Evolutionary conservation across 2,113 vertebrate genomes (phyloP), one percentile per base, ranked within the genome.

Genomic region (Perca flavescens): DNA sequence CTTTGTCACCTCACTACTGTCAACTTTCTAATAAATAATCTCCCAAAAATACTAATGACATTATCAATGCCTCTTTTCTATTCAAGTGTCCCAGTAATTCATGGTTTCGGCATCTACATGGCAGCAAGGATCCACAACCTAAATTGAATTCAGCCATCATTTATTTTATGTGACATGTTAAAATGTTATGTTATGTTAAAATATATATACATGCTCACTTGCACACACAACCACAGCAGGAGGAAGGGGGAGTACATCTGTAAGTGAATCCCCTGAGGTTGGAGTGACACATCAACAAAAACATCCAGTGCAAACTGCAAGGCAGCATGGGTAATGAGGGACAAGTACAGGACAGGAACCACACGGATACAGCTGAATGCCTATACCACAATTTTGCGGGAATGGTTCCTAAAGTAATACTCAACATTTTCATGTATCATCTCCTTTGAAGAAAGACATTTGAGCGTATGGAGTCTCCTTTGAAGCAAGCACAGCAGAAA

Each of bases 191-290:
- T n/a, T n/a, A n/a, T n/a, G n/a, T n/a, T n/a, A n/a, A n/a, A n/a
- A n/a, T 25, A 25, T 25, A 28, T 28, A 28, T 10, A 43, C 5
- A 31, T 31, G 31, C 3, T 4, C 36, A 7, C 36, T 40, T 4
- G 25, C 14, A 28, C 11, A 56, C 22, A 28, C 53, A 40, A 25
- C 47, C 36, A 80, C 69, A 34, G 67, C 28, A 34, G 13, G 21
- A 74, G 53, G 63, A 5, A 46, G 69, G 11, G 52, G 49, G 70
- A 46, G n/a, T 62, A 71, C 91, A 92, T 91, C 84, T 91, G 90
- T 64, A 74, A 46, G 79, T 22, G 46, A 84, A 71, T 84, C 82
- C 78, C 74, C 63, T 4, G 74, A 86, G 82, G 79, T 74, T 57
- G 21, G 10, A 63, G 40, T 17, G 13, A 15, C 67, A 72, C 71